Percentiles rank a stretch among this genome's conserved stretches.
Evolutionary conservation across 1,140 invertebrate genomes (phyloP).

Genomic region (Oreohelix idahoensis): DNA sequence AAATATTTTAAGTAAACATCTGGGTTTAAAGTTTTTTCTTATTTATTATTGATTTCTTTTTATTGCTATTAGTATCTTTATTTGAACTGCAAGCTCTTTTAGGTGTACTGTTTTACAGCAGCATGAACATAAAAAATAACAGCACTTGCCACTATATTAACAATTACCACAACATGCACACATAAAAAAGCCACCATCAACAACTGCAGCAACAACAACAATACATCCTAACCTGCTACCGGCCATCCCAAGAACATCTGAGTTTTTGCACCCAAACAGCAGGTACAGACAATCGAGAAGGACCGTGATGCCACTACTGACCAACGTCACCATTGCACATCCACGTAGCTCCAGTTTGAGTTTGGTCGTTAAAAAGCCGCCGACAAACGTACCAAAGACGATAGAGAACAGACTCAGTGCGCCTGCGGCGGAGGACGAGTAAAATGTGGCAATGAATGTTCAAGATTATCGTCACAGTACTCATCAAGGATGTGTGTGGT

Average conservation of each 20-base stretch:
- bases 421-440: not conserved
- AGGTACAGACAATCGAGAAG: not conserved
- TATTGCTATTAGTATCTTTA: too few relatives aligned
- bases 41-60: too few relatives aligned
- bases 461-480: too few relatives aligned
- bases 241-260: not conserved
- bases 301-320: not conserved
- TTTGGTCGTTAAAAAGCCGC: not conserved
- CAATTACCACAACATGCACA: too few relatives aligned
- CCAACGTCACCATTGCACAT: not conserved
- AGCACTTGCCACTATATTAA: too few relatives aligned
- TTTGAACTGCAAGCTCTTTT: too few relatives aligned
- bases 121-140: too few relatives aligned
- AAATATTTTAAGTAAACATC: too few relatives aligned
- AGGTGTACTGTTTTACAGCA: not conserved
- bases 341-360: constrained; percentile 18
- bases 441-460: too few relatives aligned
- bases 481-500: too few relatives aligned
- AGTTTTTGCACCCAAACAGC: constrained; percentile 17
- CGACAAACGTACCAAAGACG: constrained; percentile 8
- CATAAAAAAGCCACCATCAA: too few relatives aligned
- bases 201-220: not conserved
- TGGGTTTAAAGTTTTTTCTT: too few relatives aligned
- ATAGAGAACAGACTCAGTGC: not conserved
- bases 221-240: not conserved